phyloP scores from a whole-genome alignment of 2,888 invertebrate species.

The Lamproptera curius region DNA sequence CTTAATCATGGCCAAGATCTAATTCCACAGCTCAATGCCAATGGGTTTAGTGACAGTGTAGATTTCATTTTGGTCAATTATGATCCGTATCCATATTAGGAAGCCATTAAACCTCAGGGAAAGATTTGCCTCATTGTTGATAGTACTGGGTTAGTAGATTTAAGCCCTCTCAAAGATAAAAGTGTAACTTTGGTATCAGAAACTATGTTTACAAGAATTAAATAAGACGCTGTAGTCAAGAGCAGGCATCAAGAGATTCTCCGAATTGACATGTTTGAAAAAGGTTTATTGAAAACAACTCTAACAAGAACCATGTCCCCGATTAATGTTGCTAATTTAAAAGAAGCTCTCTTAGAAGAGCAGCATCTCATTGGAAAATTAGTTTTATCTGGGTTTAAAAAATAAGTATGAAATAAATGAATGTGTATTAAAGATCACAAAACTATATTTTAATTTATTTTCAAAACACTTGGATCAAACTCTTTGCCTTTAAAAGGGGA shows the following conservation, averaged over 20 bases:
- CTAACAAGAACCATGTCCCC: slow-evolving; percentile 53
- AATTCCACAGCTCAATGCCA: slow-evolving; percentile 46
- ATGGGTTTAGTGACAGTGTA: slow-evolving; percentile 52
- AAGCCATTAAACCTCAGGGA: slow-evolving; percentile 61
- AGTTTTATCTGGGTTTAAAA: slow-evolving; percentile 50
- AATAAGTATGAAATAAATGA: too few relatives aligned
- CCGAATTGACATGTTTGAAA: slow-evolving; percentile 46
- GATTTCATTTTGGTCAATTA: slow-evolving; percentile 61
- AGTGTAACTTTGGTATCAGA: slow-evolving; percentile 59
- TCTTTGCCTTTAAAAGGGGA: slow-evolving; percentile 92
- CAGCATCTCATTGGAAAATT: slow-evolving; percentile 56
- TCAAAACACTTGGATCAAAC: slow-evolving; percentile 83
- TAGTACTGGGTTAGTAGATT: slow-evolving; percentile 51
- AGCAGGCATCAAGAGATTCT: slow-evolving; percentile 53
- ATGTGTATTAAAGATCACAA: too few relatives aligned
- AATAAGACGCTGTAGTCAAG: slow-evolving; percentile 59
- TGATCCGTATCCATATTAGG: slow-evolving; percentile 66
- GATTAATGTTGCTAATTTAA: slow-evolving; percentile 60
- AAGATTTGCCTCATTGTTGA: slow-evolving; percentile 63
- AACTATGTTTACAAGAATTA: slow-evolving; percentile 58
- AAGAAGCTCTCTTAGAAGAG: slow-evolving; percentile 55
- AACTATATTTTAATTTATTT: slow-evolving; percentile 32
- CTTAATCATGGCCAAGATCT: slow-evolving; percentile 56
- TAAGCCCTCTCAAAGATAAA: slow-evolving; percentile 55
- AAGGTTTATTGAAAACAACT: slow-evolving; percentile 52